These are phyloP conservation scores for Leptinotarsa rubiginosa DNA, from an alignment of 2,888 invertebrate genomes.

Conservation along the genomic window DNA sequence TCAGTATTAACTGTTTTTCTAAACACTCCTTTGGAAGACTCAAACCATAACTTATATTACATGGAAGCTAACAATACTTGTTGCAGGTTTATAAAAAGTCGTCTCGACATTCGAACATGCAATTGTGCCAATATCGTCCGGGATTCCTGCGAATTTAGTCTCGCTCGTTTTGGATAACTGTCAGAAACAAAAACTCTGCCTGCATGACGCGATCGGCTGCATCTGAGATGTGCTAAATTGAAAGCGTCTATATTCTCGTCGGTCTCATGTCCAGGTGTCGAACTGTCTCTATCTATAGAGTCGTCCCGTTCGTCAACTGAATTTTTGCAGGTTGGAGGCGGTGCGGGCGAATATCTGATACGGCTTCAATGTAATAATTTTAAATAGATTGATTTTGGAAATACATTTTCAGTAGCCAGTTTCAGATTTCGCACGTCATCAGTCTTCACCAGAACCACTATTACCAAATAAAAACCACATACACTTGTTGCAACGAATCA, in stretches of 20 bases:
- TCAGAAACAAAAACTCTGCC: slow-evolving; percentile 47
- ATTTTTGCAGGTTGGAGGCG: not conserved
- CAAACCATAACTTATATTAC: too few relatives aligned
- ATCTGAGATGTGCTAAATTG: slow-evolving; percentile 52
- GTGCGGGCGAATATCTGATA: not conserved
- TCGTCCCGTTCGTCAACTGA: not conserved
- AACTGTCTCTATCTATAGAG: slow-evolving; percentile 23
- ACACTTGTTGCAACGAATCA: too few relatives aligned
- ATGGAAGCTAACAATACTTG: too few relatives aligned
- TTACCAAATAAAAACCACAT: too few relatives aligned
- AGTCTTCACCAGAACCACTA: too few relatives aligned
- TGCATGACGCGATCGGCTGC: slow-evolving; percentile 47
- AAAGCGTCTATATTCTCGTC: slow-evolving; percentile 30
- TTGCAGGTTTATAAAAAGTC: not conserved
- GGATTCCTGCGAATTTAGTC: slow-evolving; percentile 31
- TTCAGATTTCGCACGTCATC: too few relatives aligned
- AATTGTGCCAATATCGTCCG: slow-evolving; percentile 15
- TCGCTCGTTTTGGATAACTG: slow-evolving; percentile 45
- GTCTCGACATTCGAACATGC: slow-evolving; percentile 8
- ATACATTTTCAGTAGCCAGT: not conserved
- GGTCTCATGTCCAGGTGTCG: slow-evolving; percentile 27
- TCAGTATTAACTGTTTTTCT: too few relatives aligned
- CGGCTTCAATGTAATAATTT: not conserved
- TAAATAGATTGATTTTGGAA: not conserved
- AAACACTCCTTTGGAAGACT: too few relatives aligned